These are phyloP conservation scores for Protaetia brevitarsis DNA, from an alignment of 1,140 invertebrate species.

Conservation along the genomic window DNA sequence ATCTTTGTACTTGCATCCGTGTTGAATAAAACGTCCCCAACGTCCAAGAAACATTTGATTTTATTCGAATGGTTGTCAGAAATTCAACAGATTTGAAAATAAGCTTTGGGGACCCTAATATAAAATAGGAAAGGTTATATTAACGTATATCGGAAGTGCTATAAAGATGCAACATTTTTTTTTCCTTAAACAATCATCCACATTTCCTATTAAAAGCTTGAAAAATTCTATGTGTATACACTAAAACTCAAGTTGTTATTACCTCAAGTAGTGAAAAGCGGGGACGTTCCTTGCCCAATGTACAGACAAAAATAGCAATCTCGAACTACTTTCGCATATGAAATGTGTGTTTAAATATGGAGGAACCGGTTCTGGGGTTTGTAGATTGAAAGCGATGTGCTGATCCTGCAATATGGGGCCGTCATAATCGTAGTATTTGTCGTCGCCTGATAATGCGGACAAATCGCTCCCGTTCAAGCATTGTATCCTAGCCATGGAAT, in stretches of 20 bases:
- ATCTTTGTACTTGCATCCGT: too few species aligned
- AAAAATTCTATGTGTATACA: not conserved
- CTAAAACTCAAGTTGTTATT: too few species aligned
- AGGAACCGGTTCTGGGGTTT: constrained; percentile 77
- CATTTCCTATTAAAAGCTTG: too few species aligned
- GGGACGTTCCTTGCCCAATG: constrained; percentile 84
- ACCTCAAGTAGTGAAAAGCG: constrained; percentile 78
- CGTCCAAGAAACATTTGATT: too few species aligned
- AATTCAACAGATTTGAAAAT: too few species aligned
- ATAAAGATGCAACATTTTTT: too few species aligned
- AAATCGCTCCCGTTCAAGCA: constrained; percentile 43
- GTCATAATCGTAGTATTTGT: constrained; percentile 48
- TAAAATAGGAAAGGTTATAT: too few species aligned
- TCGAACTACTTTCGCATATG: constrained; percentile 87
- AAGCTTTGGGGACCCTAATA: too few species aligned
- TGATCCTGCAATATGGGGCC: constrained; percentile 66
- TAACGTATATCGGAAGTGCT: too few species aligned
- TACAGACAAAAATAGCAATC: constrained; percentile 83
- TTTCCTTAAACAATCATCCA: too few species aligned
- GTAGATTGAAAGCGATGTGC: constrained; percentile 73
- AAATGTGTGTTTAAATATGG: constrained; percentile 83
- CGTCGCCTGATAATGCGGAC: constrained; percentile 31
- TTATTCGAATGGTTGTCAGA: too few species aligned
- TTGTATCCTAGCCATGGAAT: constrained; percentile 65
- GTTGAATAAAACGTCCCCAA: too few species aligned